Evolutionary conservation across 1,140 invertebrate genomes (phyloP).

Genomic region (Macrotrachela quadricornifera): DNA sequence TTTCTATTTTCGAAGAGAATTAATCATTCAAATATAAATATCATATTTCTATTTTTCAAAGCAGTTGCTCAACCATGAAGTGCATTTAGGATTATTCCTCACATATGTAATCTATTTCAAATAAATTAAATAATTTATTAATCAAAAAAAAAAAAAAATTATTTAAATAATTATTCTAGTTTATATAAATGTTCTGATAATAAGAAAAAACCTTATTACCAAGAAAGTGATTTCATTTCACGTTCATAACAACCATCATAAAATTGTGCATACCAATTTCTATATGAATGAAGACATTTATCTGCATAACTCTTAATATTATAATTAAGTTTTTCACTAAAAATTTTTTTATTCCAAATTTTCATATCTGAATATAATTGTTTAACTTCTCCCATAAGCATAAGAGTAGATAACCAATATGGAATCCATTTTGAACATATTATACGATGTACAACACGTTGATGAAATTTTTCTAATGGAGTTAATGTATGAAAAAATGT

Average conservation of each 20-base stretch:
- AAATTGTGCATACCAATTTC: constrained; percentile 6
- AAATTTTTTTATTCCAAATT: constrained; percentile 8
- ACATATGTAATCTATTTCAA: no score
- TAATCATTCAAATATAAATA: no score
- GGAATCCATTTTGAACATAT: constrained; percentile 30
- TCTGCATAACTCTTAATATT: constrained; percentile 6
- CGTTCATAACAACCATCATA: constrained; percentile 7
- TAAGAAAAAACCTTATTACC: no score
- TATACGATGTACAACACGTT: constrained; percentile 52
- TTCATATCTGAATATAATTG: constrained; percentile 8
- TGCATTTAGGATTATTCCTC: no score
- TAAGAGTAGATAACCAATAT: constrained; percentile 3
- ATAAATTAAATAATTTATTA: no score
- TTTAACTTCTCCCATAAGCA: constrained; percentile 4
- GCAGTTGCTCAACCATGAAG: no score
- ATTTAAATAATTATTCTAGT: no score
- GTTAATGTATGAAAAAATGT: constrained; percentile 54
- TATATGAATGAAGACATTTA: background rate
- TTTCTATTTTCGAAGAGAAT: no score
- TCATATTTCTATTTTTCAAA: no score
- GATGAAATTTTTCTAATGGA: constrained; percentile 51
- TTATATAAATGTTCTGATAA: no score
- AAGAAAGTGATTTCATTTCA: background rate
- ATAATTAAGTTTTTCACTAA: constrained; percentile 1
- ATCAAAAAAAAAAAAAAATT: no score